Conservation (phyloP, 1,140 invertebrate species). For the Trichonephila clavata region DNA sequence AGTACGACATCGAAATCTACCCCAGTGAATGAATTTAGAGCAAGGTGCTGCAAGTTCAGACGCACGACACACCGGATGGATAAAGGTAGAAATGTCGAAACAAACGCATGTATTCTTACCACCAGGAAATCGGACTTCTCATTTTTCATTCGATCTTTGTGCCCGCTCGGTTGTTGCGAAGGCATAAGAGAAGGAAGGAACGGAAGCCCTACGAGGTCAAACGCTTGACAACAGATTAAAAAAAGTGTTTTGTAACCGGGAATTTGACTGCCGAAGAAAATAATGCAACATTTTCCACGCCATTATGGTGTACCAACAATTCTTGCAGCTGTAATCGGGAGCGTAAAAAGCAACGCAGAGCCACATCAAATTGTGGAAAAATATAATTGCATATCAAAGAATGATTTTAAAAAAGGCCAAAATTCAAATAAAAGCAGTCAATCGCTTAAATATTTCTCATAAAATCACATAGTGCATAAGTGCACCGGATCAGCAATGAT, state of each 20-base stretch:
- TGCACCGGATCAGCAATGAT: too few species aligned
- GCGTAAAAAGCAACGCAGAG: background rate
- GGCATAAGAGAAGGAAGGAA: background rate
- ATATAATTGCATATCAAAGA: background rate
- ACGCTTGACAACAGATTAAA: constrained; percentile 35
- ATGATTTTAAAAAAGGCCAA: background rate
- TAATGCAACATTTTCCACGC: constrained; percentile 11
- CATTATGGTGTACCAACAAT: background rate
- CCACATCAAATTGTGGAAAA: background rate
- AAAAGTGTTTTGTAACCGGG: background rate
- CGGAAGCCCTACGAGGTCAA: constrained; percentile 30
- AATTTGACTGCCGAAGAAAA: background rate
- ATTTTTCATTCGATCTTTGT: constrained; percentile 2
- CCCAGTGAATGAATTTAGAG: constrained; percentile 4
- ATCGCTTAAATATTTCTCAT: too few species aligned
- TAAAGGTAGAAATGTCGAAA: constrained; percentile 2
- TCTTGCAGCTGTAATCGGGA: background rate
- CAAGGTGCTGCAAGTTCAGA: background rate
- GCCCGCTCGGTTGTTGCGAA: constrained; percentile 8
- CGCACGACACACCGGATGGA: background rate
- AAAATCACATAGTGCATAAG: too few species aligned
- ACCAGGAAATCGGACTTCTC: background rate
- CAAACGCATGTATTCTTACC: background rate
- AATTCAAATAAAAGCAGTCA: too few species aligned
- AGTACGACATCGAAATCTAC: background rate